Evolutionary conservation across 2,113 vertebrate species (phyloP).

Genomic region (Saimiri boliviensis): DNA sequence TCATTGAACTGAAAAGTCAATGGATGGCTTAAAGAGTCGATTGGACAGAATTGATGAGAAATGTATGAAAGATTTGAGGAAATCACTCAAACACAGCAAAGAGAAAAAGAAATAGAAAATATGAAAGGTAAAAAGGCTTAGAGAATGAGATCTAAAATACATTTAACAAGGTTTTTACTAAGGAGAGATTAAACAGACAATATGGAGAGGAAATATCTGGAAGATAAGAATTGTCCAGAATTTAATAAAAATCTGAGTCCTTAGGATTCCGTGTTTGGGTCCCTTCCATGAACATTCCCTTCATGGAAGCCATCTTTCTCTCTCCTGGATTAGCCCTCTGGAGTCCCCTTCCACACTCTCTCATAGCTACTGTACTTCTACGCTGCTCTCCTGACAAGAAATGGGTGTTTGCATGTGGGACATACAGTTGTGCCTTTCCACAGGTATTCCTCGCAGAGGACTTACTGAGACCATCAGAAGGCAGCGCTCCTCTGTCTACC

Average conservation of each 20-base stretch:
- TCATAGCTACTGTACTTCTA: no score
- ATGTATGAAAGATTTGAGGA: background rate
- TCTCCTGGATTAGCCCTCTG: no score
- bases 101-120: background rate
- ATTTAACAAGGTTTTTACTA: background rate
- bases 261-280: background rate
- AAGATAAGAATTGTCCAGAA: background rate
- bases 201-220: background rate
- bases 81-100: background rate
- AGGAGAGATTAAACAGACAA: background rate
- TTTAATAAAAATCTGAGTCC: background rate
- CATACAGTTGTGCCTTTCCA: no score
- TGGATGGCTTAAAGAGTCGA: background rate
- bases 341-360: no score
- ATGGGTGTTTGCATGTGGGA: no score
- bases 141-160: background rate
- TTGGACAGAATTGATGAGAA: background rate
- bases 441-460: no score
- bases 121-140: background rate
- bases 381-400: no score
- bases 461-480: no score
- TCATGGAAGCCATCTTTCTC: no score
- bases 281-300: no score
- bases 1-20: background rate
- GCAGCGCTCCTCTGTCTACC: no score